phyloP scores from a whole-genome alignment of 2,797 vertebrate genomes.

The Pseudomugil gertrudae region DNA sequence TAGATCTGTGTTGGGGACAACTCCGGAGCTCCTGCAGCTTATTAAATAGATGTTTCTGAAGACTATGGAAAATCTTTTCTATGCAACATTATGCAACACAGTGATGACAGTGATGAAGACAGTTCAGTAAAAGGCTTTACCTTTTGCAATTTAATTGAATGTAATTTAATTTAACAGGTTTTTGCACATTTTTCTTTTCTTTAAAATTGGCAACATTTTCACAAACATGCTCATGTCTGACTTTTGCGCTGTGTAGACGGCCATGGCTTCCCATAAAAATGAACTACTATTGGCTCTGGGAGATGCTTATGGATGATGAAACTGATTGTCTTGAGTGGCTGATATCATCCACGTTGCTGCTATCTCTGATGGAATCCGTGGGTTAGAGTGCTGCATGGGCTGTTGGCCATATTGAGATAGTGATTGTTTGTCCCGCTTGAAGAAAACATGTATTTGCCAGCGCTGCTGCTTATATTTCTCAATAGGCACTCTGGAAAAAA shows the following conservation, averaged over 20 bases:
- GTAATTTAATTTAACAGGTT: background rate
- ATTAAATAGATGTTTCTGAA: background rate
- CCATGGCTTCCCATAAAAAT: background rate
- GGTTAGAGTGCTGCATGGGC: background rate
- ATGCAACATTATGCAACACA: no score
- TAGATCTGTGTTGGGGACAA: background rate
- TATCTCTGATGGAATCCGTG: conserved; percentile 11
- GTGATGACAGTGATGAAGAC: background rate
- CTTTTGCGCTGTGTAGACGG: conserved; percentile 1
- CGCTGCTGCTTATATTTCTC: conserved; percentile 11
- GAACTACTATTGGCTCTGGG: background rate
- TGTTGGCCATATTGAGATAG: conserved; percentile 9
- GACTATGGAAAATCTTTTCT: background rate
- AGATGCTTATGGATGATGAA: conserved; percentile 5
- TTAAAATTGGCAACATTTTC: background rate
- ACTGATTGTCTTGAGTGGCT: conserved; percentile 3
- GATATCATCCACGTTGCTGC: conserved; percentile 5
- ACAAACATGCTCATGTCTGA: no score
- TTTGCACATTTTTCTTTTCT: background rate
- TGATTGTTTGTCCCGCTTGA: conserved; percentile 20
- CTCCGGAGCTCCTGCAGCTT: background rate
- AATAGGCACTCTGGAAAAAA: conserved; percentile 16
- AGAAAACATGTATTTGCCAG: conserved; percentile 16
- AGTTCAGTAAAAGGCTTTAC: background rate
- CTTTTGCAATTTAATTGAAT: background rate